These are phyloP conservation scores for Falco berigora DNA, from an alignment of 2,797 vertebrate genomes.

Conservation along the genomic window DNA sequence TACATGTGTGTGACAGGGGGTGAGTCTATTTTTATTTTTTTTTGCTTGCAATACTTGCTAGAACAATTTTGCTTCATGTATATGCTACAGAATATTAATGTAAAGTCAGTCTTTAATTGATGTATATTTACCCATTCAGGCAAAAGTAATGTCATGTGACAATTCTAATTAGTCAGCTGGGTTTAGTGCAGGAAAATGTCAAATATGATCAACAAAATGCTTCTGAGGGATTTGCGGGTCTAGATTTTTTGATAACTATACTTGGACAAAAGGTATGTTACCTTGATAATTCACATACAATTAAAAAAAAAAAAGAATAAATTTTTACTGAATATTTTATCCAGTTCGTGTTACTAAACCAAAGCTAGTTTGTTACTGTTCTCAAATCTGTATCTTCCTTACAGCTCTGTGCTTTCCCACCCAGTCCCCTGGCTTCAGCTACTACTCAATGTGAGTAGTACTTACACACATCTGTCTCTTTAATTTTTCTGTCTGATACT, in stretches of 20 bases:
- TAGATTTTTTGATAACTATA: not conserved
- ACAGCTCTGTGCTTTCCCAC: not conserved
- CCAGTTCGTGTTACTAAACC: not conserved
- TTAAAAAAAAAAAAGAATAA: not conserved
- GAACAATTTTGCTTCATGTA: not conserved
- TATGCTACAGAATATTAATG: not conserved
- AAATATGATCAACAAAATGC: not conserved
- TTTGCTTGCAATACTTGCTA: not conserved
- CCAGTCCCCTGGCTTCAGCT: not conserved
- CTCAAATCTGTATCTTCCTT: not conserved
- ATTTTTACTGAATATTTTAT: not conserved
- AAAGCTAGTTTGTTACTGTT: not conserved
- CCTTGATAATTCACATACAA: not conserved
- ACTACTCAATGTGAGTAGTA: not conserved
- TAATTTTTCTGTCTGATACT: not conserved
- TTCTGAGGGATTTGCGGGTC: not conserved
- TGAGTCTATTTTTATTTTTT: not conserved
- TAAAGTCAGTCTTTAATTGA: not conserved
- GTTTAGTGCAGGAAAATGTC: not conserved
- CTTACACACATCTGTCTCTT: not conserved
- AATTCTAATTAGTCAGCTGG: slow-evolving; percentile 1
- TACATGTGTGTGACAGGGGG: not conserved
- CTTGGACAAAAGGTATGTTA: not conserved
- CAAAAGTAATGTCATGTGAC: not conserved
- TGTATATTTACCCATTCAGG: not conserved